Percentiles rank a stretch among this genome's conserved stretches.
Evolutionary conservation across 2,888 invertebrate genomes (phyloP).

Genomic region (Nomada hirtipes): DNA sequence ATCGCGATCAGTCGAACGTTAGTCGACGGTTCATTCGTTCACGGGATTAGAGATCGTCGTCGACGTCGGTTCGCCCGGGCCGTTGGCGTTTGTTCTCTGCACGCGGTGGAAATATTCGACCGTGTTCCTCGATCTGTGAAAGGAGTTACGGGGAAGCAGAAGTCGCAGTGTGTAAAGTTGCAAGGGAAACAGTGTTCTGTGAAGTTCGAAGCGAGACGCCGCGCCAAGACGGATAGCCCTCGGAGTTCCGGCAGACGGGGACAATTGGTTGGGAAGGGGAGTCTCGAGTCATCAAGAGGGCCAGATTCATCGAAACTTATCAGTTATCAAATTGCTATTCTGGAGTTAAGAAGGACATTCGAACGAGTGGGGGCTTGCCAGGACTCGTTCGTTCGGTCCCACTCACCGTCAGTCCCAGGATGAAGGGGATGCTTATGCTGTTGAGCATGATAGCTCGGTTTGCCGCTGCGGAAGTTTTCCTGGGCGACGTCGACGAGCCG

Average conservation of each 20-base stretch:
- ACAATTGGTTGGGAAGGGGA: conserved; percentile 20
- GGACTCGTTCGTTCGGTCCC: conserved; percentile 23
- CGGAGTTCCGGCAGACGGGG: conserved; percentile 24
- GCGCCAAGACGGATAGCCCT: conserved; percentile 4
- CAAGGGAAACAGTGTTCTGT: conserved; percentile 19
- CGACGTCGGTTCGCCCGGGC: background rate
- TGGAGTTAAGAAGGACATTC: conserved; percentile 30
- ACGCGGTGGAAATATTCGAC: background rate
- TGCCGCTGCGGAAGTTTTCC: conserved; percentile 72
- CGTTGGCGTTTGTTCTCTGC: background rate
- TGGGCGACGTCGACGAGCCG: conserved; percentile 74
- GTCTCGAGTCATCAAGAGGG: conserved; percentile 42
- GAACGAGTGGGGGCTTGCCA: conserved; percentile 17
- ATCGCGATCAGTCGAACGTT: background rate
- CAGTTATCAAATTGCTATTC: conserved; percentile 43
- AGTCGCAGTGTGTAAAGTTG: conserved; percentile 22
- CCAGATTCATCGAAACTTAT: conserved; percentile 62
- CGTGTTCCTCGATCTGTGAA: background rate
- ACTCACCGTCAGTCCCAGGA: conserved; percentile 43
- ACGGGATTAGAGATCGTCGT: background rate
- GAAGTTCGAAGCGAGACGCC: conserved; percentile 32
- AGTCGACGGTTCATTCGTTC: background rate
- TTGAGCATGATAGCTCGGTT: conserved; percentile 74
- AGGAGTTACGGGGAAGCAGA: background rate
- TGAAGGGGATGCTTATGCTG: conserved; percentile 73